phyloP scores from a whole-genome alignment of 2,888 invertebrate genomes.

The Syrphus vitripennis region DNA sequence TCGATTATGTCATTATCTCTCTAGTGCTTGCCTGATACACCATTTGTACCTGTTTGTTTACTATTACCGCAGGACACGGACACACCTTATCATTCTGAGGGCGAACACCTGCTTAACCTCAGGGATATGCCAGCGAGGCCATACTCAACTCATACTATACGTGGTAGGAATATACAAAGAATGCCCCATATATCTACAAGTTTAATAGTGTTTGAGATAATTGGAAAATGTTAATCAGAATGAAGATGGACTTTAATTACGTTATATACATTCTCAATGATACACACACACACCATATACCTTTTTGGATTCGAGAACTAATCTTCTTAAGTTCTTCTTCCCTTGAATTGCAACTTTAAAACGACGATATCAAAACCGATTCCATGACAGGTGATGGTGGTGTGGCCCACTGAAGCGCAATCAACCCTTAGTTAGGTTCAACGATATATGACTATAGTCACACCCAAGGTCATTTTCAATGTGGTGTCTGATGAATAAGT shows the following conservation, averaged over 20 bases:
- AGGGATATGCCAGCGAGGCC: slow-evolving; percentile 10
- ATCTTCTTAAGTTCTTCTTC: not conserved
- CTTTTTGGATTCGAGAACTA: not conserved
- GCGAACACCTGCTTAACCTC: slow-evolving; percentile 24
- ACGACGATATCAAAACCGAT: not conserved
- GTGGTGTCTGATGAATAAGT: slow-evolving; percentile 11
- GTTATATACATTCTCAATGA: not conserved
- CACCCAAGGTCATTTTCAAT: slow-evolving; percentile 45
- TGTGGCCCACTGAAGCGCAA: not conserved
- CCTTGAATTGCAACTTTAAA: slow-evolving; percentile 15
- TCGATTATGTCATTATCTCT: slow-evolving; percentile 68
- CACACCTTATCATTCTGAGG: slow-evolving; percentile 62
- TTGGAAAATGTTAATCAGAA: slow-evolving; percentile 29
- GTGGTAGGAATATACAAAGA: slow-evolving; percentile 34
- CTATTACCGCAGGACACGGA: slow-evolving; percentile 47
- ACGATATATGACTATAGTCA: not conserved
- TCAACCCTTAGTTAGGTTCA: not conserved
- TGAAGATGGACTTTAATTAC: slow-evolving; percentile 31
- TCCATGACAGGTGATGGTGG: not conserved
- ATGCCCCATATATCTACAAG: not conserved
- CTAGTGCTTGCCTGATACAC: slow-evolving; percentile 8
- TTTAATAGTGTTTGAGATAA: slow-evolving; percentile 13
- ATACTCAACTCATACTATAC: slow-evolving; percentile 9
- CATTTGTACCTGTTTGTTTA: slow-evolving; percentile 46
- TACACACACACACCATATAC: not conserved